These are phyloP conservation scores for Oryctes rhinoceros DNA, from an alignment of 1,140 invertebrate species.

Conservation along the genomic window DNA sequence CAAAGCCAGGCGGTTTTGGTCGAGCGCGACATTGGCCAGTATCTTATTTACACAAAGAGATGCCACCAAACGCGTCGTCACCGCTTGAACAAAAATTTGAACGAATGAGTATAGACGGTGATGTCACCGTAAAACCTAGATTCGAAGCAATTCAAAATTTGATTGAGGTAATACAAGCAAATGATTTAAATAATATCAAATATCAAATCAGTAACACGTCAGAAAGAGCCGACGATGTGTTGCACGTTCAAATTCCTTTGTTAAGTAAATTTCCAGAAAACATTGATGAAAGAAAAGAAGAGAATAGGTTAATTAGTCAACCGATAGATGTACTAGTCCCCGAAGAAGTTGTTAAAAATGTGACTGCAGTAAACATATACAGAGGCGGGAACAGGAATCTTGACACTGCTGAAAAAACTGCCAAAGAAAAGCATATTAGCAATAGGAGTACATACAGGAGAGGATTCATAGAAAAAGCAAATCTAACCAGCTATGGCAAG, in stretches of 20 bases:
- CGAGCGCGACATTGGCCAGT: slow-evolving; percentile 71
- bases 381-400: slow-evolving; percentile 2
- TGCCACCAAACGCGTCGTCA: slow-evolving; percentile 63
- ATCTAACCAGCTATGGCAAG: slow-evolving; percentile 30
- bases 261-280: slow-evolving; percentile 53
- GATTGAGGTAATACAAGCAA: slow-evolving; percentile 56
- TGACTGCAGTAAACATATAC: neutral
- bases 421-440: slow-evolving; percentile 29
- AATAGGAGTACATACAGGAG: slow-evolving; percentile 1
- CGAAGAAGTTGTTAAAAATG: neutral
- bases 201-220: slow-evolving; percentile 56
- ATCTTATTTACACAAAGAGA: slow-evolving; percentile 71
- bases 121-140: slow-evolving; percentile 47
- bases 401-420: slow-evolving; percentile 21
- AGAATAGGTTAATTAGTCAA: slow-evolving; percentile 17
- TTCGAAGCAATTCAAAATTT: slow-evolving; percentile 56
- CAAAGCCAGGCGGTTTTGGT: slow-evolving; percentile 64
- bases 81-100: slow-evolving; percentile 44
- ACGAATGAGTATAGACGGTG: slow-evolving; percentile 42
- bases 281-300: slow-evolving; percentile 38
- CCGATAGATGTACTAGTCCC: slow-evolving; percentile 13
- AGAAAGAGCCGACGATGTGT: slow-evolving; percentile 53
- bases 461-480: slow-evolving; percentile 32
- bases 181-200: slow-evolving; percentile 55
- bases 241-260: slow-evolving; percentile 58